These are phyloP conservation scores for Scomber colias DNA, from an alignment of 2,113 vertebrate genomes.

Conservation along the genomic window DNA sequence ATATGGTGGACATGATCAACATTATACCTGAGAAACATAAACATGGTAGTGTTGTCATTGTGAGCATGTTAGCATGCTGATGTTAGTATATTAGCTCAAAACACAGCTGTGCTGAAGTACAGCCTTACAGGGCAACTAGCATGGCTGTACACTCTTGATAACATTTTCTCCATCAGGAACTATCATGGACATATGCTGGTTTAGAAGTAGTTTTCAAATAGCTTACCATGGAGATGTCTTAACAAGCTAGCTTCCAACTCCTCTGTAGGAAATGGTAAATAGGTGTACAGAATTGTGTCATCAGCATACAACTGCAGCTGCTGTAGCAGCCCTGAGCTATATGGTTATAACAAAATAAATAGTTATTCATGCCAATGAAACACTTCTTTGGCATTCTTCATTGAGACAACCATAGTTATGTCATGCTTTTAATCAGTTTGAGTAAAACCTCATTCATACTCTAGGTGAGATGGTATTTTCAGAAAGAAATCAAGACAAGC, in stretches of 20 bases:
- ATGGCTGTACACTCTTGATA: too few relatives aligned
- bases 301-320: not conserved
- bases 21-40: too few relatives aligned
- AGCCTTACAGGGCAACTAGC: too few relatives aligned
- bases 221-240: not conserved
- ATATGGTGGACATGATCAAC: too few relatives aligned
- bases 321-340: not conserved
- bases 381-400: not conserved
- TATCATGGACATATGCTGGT: too few relatives aligned
- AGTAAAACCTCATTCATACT: not conserved
- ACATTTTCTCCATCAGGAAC: too few relatives aligned
- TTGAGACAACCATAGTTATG: not conserved
- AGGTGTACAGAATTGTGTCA: not conserved
- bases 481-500: not conserved
- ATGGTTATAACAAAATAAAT: not conserved
- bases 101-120: too few relatives aligned
- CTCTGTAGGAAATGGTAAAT: not conserved
- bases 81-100: too few relatives aligned
- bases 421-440: not conserved
- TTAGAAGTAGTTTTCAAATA: too few relatives aligned
- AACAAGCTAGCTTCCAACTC: not conserved
- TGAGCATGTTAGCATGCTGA: too few relatives aligned
- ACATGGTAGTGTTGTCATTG: too few relatives aligned
- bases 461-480: not conserved
- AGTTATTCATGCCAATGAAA: not conserved